Evolutionary conservation across 2,888 invertebrate species (phyloP).

Genomic region (Oligia latruncula): DNA sequence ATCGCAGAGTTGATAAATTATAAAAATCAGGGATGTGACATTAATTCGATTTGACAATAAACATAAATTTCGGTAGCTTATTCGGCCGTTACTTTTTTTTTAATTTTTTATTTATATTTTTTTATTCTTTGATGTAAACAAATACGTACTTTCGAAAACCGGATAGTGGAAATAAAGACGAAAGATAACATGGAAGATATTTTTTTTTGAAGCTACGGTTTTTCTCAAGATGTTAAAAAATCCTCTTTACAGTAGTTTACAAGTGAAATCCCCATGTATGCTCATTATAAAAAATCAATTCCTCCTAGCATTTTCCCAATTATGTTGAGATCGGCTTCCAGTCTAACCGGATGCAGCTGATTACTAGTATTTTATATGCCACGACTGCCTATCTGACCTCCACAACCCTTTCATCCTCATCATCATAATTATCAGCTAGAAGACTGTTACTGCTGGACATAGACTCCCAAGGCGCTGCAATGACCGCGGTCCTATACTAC

Average conservation of each 20-base stretch:
- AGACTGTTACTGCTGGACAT: not conserved
- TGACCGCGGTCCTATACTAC: not conserved
- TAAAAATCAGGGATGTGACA: slow-evolving; percentile 49
- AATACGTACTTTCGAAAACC: slow-evolving; percentile 9
- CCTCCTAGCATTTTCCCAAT: not conserved
- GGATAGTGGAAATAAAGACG: not conserved
- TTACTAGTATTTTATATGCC: not conserved
- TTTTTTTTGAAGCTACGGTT: not conserved
- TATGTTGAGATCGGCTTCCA: not conserved
- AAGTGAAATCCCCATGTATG: not conserved
- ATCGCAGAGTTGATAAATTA: slow-evolving; percentile 48
- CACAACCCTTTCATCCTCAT: not conserved
- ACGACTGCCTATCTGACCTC: not conserved
- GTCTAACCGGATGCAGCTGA: not conserved
- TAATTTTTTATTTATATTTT: slow-evolving; percentile 2
- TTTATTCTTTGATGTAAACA: not conserved
- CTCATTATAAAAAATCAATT: not conserved
- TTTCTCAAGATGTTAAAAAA: not conserved
- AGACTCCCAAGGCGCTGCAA: no score
- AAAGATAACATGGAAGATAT: not conserved
- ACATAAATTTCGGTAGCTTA: slow-evolving; percentile 52
- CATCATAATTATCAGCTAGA: not conserved
- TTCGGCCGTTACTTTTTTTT: slow-evolving; percentile 2
- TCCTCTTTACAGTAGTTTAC: no score
- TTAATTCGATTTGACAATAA: slow-evolving; percentile 29